Evolutionary conservation across 2,797 vertebrate species (phyloP), one percentile per base, ranked within the genome.

Genomic region (Sylvilagus floridanus): DNA sequence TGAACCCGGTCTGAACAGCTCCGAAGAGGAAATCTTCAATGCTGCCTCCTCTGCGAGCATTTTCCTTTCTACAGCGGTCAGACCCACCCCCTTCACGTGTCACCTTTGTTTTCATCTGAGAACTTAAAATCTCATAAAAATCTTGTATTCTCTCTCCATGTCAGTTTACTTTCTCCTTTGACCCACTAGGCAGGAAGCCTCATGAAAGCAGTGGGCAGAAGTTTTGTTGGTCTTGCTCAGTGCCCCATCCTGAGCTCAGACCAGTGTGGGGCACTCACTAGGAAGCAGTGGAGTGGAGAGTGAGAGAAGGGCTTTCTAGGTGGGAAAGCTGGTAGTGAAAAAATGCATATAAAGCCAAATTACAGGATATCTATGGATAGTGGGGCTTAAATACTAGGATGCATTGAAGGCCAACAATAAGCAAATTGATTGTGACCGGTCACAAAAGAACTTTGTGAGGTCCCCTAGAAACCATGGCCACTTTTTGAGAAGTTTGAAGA

Each of bases 401-500:
- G 28, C 32, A 28, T 54, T 84, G 84, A 88, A 93, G 65, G 22
- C 10, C 30, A 50, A 94, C 35, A 4, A 32, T 37, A 28, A 24
- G 9, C 17, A 82, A 71, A 77, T 42, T 75, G 54, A 50, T 66
- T 77, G 42, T 63, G 47, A 71, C 1, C 32, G 69, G 57, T 84
- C n/a, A 79, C 13, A 9, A 75, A 78, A 84, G 14, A 76, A 65
- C 9, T 77, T 63, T 84, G 10, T 63, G 47, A 90, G 62, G 28
- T 83, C 32, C 42, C 32, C 57, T 78, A 60, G 93, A 89, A 91
- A 50, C 68, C 88, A 7, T 92, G 71, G 30, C 19, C 21, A 91
- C 6, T 79, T 92, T 88, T 71, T 81, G 16, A 60, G 32, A 92
- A 81, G 69, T 32, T 42, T 8, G 32, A 57, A 89, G 71, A 60